Conservation (phyloP, 2,113 vertebrate genomes). For the Larimichthys polyactis region DNA sequence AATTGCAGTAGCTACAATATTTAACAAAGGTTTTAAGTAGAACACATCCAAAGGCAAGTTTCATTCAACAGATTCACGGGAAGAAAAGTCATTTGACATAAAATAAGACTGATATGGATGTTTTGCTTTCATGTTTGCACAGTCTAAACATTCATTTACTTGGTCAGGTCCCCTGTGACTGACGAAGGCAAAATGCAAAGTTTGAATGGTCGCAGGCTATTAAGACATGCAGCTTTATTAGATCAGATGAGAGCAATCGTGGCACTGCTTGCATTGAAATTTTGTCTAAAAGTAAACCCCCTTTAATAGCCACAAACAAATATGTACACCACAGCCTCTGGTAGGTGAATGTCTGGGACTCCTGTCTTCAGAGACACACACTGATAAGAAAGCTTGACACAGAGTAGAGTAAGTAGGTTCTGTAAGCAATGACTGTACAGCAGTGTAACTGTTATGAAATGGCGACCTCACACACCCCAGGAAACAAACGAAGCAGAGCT, state of each 20-base stretch:
- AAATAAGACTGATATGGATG: slow-evolving; percentile 76
- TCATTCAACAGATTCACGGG: slow-evolving; percentile 70
- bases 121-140: slow-evolving; percentile 53
- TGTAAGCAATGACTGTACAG: slow-evolving; percentile 73
- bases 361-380: slow-evolving; percentile 44
- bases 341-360: slow-evolving; percentile 35
- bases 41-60: slow-evolving; percentile 77
- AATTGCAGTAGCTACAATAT: slow-evolving; percentile 80
- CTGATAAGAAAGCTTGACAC: slow-evolving; percentile 58
- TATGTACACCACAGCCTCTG: slow-evolving; percentile 70
- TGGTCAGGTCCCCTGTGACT: slow-evolving; percentile 60
- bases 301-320: slow-evolving; percentile 62
- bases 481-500: slow-evolving; percentile 40
- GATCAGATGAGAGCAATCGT: slow-evolving; percentile 60
- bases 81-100: slow-evolving; percentile 52
- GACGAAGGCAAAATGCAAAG: slow-evolving; percentile 77
- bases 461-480: slow-evolving; percentile 35
- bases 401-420: slow-evolving; percentile 65
- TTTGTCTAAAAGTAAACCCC: slow-evolving; percentile 54
- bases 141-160: slow-evolving; percentile 76
- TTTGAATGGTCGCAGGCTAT: slow-evolving; percentile 70
- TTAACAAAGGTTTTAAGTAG: slow-evolving; percentile 76
- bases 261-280: slow-evolving; percentile 56
- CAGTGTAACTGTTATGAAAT: slow-evolving; percentile 64
- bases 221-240: slow-evolving; percentile 80